Conservation (phyloP, 2,888 invertebrate genomes). For the Melinaea marsaeus region DNA sequence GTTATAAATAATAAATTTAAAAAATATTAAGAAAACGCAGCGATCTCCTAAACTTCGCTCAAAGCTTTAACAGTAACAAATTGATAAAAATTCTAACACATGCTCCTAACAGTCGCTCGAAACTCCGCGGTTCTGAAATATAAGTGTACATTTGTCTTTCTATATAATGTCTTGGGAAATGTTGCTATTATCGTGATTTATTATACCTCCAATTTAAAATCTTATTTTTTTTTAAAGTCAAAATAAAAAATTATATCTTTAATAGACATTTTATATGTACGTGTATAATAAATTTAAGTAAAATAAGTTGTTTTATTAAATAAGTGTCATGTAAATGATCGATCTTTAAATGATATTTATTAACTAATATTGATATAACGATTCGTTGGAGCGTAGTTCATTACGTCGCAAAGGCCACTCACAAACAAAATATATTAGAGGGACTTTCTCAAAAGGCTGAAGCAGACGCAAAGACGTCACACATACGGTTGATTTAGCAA, state of each 20-base stretch:
- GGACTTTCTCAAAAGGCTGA: slow-evolving; percentile 34
- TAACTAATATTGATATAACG: too few relatives aligned
- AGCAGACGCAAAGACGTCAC: slow-evolving; percentile 33
- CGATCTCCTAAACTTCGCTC: slow-evolving; percentile 19
- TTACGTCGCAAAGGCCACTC: slow-evolving; percentile 9
- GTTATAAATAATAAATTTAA: background rate
- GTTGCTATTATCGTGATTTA: background rate
- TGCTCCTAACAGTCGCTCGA: slow-evolving; percentile 41
- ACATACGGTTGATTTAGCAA: slow-evolving; percentile 53
- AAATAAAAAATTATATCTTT: too few relatives aligned
- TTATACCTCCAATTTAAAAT: too few relatives aligned
- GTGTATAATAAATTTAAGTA: too few relatives aligned
- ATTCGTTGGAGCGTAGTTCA: background rate
- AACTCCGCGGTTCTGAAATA: slow-evolving; percentile 45
- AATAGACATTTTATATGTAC: too few relatives aligned
- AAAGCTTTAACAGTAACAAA: slow-evolving; percentile 49
- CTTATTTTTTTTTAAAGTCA: too few relatives aligned
- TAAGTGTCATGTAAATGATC: background rate
- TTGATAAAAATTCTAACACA: slow-evolving; percentile 63
- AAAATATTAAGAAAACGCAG: background rate
- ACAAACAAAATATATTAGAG: slow-evolving; percentile 25
- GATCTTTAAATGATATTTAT: slow-evolving; percentile 3
- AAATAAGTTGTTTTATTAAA: background rate
- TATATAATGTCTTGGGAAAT: background rate
- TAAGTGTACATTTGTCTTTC: slow-evolving; percentile 44